Evolutionary conservation across 2,113 vertebrate genomes (phyloP).

Genomic region (Circaetus cinerascens): DNA sequence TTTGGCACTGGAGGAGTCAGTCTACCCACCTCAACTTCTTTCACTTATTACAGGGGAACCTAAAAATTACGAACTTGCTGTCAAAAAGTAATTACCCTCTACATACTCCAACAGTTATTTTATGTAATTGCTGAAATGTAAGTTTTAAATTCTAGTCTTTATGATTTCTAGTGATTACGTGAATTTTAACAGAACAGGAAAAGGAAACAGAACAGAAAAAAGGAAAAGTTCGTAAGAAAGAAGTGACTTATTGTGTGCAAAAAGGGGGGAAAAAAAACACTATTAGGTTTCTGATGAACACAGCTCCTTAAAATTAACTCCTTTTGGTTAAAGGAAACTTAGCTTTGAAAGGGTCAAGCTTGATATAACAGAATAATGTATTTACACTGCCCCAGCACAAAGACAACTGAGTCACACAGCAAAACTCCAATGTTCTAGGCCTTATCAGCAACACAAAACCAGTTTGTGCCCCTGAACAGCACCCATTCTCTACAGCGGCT

Average conservation of each 20-base stretch:
- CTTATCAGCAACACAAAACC: background rate
- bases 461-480: background rate
- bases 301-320: background rate
- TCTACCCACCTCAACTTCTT: background rate
- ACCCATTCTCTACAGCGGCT: background rate
- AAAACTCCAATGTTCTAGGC: rapidly evolving
- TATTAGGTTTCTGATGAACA: background rate
- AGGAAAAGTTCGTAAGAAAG: background rate
- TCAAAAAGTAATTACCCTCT: background rate
- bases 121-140: background rate
- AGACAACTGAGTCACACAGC: rapidly evolving
- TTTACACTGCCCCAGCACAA: background rate
- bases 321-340: background rate
- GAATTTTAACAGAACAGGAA: background rate
- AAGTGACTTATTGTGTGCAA: background rate
- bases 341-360: background rate
- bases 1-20: background rate
- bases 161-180: rapidly evolving
- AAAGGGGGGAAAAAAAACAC: rapidly evolving
- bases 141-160: rapidly evolving
- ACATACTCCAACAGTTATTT: rapidly evolving
- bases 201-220: background rate
- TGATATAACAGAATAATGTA: rapidly evolving
- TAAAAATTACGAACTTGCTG: background rate
- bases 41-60: background rate